These are phyloP conservation scores for Trichechus manatus DNA, from an alignment of 2,113 vertebrate species.

Conservation along the genomic window DNA sequence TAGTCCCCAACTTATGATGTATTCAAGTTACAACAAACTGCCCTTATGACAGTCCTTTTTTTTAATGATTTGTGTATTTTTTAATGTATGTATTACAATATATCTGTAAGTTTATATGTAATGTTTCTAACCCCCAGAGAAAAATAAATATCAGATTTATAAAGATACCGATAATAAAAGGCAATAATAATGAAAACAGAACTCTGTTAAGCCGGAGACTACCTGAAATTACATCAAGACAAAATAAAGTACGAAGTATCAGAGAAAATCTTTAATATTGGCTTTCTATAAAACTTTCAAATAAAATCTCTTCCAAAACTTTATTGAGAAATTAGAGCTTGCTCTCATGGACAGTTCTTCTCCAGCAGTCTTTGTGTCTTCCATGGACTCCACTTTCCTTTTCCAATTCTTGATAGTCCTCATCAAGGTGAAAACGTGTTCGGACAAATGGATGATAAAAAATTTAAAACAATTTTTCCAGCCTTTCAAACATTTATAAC, in stretches of 20 bases:
- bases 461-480: slow-evolving; percentile 61
- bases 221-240: not conserved
- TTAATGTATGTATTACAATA: not conserved
- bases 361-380: not conserved
- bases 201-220: not conserved
- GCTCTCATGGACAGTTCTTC: too few species aligned
- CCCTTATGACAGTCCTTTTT: too few species aligned
- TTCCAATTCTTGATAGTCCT: not conserved
- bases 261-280: not conserved
- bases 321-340: not conserved
- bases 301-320: not conserved
- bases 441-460: slow-evolving; percentile 55
- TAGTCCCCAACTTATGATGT: too few species aligned
- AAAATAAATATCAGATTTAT: not conserved
- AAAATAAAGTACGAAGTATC: not conserved
- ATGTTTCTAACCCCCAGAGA: not conserved
- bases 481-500: slow-evolving; percentile 74
- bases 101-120: not conserved
- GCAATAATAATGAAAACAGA: not conserved
- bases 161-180: not conserved
- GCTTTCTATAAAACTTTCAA: not conserved
- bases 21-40: too few species aligned
- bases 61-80: too few species aligned
- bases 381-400: not conserved
- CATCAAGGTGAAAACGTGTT: not conserved